Percentiles rank a stretch among this genome's conserved stretches.
These are phyloP conservation scores for Anastatus disparis DNA, from an alignment of 1,140 invertebrate species.

Conservation along the genomic window DNA sequence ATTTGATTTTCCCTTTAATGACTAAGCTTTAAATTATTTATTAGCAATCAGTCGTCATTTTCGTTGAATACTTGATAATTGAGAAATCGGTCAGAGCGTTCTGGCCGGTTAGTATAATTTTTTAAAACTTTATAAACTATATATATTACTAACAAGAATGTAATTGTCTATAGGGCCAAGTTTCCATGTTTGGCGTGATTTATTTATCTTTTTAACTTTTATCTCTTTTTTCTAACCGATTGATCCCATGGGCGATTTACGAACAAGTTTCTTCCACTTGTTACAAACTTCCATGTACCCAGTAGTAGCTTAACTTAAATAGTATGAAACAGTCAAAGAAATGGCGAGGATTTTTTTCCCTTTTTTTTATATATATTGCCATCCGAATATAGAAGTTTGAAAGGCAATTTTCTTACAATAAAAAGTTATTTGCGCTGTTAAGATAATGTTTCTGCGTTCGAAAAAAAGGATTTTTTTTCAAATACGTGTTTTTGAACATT, in stretches of 20 bases:
- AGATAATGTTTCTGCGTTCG: no score
- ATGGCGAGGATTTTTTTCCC: slow-evolving; percentile 3
- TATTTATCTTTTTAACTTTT: slow-evolving; percentile 4
- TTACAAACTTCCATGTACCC: slow-evolving; percentile 3
- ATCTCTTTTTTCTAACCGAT: slow-evolving; percentile 11
- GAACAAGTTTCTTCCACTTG: slow-evolving; percentile 27
- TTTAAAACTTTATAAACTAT: slow-evolving; percentile 6
- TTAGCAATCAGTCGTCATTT: slow-evolving; percentile 30
- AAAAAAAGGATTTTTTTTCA: no score
- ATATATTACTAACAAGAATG: slow-evolving; percentile 37
- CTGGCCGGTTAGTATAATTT: background rate
- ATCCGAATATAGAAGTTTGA: background rate
- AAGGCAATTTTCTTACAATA: slow-evolving; percentile 7
- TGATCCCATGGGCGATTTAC: slow-evolving; percentile 25
- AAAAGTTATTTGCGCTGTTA: background rate
- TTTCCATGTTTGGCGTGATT: slow-evolving; percentile 36
- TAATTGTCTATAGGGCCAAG: slow-evolving; percentile 32
- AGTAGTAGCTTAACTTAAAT: slow-evolving; percentile 6
- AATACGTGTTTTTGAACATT: no score
- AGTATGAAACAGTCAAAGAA: background rate
- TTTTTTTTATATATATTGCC: no score
- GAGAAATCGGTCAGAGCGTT: slow-evolving; percentile 38
- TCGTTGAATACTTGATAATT: slow-evolving; percentile 20
- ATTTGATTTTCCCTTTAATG: background rate
- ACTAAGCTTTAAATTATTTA: slow-evolving; percentile 23